phyloP scores from a whole-genome alignment of 2,888 invertebrate genomes.

The Drosophila emarginata region DNA sequence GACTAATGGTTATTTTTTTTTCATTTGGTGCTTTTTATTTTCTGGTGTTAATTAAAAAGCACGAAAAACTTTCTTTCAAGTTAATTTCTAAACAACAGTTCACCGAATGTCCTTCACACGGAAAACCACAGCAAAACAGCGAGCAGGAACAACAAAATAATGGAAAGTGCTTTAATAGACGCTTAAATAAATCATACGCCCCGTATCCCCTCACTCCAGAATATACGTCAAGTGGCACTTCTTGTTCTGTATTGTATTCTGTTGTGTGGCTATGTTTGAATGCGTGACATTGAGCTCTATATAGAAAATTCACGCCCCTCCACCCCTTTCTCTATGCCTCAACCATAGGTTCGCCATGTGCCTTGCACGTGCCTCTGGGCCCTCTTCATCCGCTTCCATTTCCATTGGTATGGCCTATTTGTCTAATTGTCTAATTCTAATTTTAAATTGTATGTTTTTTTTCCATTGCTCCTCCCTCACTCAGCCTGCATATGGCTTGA shows the following conservation, averaged over 20 bases:
- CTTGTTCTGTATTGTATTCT: background rate
- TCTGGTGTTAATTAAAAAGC: constrained; percentile 52
- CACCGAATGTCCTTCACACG: constrained; percentile 61
- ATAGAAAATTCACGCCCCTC: constrained; percentile 11
- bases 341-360: constrained; percentile 26
- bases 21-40: constrained; percentile 9
- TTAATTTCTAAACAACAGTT: constrained; percentile 51
- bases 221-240: constrained; percentile 23
- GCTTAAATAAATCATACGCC: constrained; percentile 71
- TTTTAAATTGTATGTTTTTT: constrained; percentile 60
- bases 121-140: constrained; percentile 18
- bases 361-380: constrained; percentile 42
- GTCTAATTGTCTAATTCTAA: constrained; percentile 69
- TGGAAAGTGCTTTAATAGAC: constrained; percentile 68
- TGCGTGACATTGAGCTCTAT: constrained; percentile 65
- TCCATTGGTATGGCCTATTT: constrained; percentile 48
- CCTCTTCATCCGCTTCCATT: constrained; percentile 19
- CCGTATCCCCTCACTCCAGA: constrained; percentile 47
- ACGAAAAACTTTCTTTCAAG: constrained; percentile 41
- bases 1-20: background rate
- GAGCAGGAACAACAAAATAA: constrained; percentile 38
- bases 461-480: background rate
- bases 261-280: constrained; percentile 18
- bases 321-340: background rate
- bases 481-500: constrained; percentile 26